Base-by-base conservation (phyloP, 2,888 invertebrate genomes). In the Nowickia ferox region DNA sequence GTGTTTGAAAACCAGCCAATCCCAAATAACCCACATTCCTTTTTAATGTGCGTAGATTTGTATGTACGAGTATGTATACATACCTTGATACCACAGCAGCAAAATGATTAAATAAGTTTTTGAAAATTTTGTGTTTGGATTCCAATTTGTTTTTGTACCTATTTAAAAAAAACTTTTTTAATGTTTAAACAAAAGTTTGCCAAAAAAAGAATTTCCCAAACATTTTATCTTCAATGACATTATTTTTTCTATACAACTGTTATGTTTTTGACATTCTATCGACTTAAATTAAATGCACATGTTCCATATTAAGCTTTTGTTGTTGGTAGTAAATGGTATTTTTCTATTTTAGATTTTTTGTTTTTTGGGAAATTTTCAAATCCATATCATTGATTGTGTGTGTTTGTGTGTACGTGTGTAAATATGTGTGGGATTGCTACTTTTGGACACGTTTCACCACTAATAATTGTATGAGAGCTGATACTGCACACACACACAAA, bases 31-130 rank as follows among this genome's bases (percentile, higher is more conserved):
- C 38, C 51, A 30, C 61, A 30, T 71, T 6, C 6, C 13, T 65
- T 51, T 38, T 19, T 48, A 19, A 53, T 55, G 55, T 72, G 65
- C 51, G 6, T 30, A n/a, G n/a, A n/a, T n/a, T n/a, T n/a, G n/a
- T n/a, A 30, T 6, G 6, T 30, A 30, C 6, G 30, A 30, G 30
- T 30, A 4, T 2, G 30, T 30, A 4, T 2, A 4, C 30, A 30
- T 30, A 30, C 30, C 30, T 71, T 63, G 48, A 57, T 72, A 46
- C 22, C 63, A 65, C 48, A 65, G 42, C 42, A 78, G 22, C 42
- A 40, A 69, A 78, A 69, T 78, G 59, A 78, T 61, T 78, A 69
- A 78, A 78, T 69, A 78, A 78, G 68, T 78, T 78, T 66, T 55
- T 22, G 30, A 38, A 2, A 55, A 72, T 57, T 48, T 65, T 66